phyloP scores from a whole-genome alignment of 2,113 vertebrate genomes.

The Gasterosteus aculeatus region DNA sequence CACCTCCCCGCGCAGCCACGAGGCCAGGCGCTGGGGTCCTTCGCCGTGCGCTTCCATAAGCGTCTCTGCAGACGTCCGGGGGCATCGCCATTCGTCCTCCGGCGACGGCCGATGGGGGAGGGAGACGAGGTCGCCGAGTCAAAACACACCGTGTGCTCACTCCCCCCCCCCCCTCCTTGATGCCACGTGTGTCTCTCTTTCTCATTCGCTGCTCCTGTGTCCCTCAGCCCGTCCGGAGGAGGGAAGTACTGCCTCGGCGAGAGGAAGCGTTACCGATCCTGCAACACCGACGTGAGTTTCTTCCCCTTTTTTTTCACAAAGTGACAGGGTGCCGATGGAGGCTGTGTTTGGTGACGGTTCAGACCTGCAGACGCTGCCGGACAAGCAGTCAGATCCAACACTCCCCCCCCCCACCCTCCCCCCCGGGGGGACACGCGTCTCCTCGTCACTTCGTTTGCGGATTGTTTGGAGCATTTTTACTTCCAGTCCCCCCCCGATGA shows the following conservation, averaged over 20 bases:
- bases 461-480: constrained; percentile 54
- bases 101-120: background rate
- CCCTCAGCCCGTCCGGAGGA: constrained; percentile 94
- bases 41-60: too few relatives aligned
- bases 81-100: constrained; percentile 24
- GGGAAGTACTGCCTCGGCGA: constrained; percentile 98
- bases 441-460: constrained; percentile 33
- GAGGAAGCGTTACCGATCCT: constrained; percentile 96
- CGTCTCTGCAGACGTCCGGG: constrained; percentile 21
- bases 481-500: constrained; percentile 21
- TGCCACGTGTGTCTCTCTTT: constrained; percentile 3
- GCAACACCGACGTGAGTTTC: constrained; percentile 97
- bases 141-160: too few relatives aligned
- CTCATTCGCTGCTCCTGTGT: constrained; percentile 66
- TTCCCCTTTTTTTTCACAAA: constrained; percentile 14
- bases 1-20: background rate
- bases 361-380: constrained; percentile 1
- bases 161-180: background rate
- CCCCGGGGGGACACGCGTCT: constrained; percentile 20
- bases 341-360: constrained; percentile 5
- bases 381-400: constrained; percentile 33
- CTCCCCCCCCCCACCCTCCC: constrained; percentile 8
- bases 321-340: constrained; percentile 9
- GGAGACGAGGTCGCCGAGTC: background rate
- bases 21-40: too few relatives aligned